These are phyloP conservation scores for Micrasema longulum DNA, from an alignment of 1,140 invertebrate genomes.

Conservation along the genomic window DNA sequence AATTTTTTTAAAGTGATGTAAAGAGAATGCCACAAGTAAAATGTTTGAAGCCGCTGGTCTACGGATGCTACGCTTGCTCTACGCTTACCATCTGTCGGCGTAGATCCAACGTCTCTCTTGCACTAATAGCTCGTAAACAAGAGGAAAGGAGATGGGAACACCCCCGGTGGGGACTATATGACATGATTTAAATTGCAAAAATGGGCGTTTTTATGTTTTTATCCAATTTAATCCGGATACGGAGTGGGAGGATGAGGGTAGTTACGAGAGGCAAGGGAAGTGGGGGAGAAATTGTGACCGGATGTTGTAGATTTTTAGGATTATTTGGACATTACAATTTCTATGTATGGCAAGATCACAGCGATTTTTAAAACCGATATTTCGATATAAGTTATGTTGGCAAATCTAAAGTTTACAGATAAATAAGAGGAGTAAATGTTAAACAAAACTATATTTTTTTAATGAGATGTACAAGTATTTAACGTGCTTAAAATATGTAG, in stretches of 20 bases:
- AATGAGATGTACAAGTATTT: too few relatives aligned
- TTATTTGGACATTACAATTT: neutral
- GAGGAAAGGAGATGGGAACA: conserved; percentile 14
- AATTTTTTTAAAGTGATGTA: too few relatives aligned
- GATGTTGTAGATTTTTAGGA: conserved; percentile 6
- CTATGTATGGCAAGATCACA: too few relatives aligned
- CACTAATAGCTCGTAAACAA: neutral
- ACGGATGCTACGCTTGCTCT: conserved; percentile 8
- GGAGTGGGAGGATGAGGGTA: neutral
- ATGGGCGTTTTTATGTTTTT: conserved; percentile 63
- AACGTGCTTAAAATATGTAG: too few relatives aligned
- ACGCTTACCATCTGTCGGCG: conserved; percentile 35
- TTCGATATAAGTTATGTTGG: too few relatives aligned
- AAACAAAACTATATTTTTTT: too few relatives aligned
- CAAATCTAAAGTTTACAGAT: too few relatives aligned
- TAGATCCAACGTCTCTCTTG: conserved; percentile 35
- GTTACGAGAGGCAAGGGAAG: neutral
- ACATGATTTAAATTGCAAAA: conserved; percentile 63
- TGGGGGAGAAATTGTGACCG: neutral
- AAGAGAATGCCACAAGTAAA: too few relatives aligned
- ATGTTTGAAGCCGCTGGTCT: conserved; percentile 1
- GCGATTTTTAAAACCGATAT: too few relatives aligned
- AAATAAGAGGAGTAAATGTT: too few relatives aligned
- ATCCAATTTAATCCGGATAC: conserved; percentile 58
- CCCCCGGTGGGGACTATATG: conserved; percentile 39